Conservation (phyloP, 2,797 vertebrate species). For the Phylloscopus collybita region DNA sequence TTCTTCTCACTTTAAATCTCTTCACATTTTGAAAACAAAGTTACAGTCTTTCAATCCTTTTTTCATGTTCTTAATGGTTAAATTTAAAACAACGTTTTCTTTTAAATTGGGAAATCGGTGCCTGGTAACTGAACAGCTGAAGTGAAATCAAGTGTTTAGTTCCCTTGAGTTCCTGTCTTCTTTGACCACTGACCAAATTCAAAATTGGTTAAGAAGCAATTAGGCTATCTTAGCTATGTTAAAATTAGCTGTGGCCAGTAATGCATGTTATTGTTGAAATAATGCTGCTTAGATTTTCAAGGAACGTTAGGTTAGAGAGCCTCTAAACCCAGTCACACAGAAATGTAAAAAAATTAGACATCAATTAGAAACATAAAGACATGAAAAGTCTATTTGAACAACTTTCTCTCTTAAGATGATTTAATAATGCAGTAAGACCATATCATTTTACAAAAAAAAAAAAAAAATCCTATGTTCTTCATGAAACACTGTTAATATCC, state of each 20-base stretch:
- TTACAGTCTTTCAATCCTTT: not conserved
- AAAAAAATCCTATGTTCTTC: not conserved
- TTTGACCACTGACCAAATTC: not conserved
- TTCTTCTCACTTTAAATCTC: not conserved
- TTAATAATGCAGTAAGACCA: not conserved
- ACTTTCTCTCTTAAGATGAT: not conserved
- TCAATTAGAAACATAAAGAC: not conserved
- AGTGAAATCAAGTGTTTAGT: not conserved
- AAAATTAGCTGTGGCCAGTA: not conserved
- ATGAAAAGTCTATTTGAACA: not conserved
- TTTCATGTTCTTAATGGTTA: not conserved
- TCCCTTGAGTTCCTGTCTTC: not conserved
- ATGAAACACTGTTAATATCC: not conserved
- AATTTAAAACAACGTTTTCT: not conserved
- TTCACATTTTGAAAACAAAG: not conserved
- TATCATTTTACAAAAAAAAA: not conserved
- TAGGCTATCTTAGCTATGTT: not conserved
- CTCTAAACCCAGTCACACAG: not conserved
- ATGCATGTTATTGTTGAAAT: not conserved
- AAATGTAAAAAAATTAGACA: not conserved
- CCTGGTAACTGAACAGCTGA: not conserved
- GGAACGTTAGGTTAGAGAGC: not conserved
- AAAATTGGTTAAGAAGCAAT: not conserved
- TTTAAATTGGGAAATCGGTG: not conserved
- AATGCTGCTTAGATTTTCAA: not conserved